These are phyloP conservation scores for Drosophila miranda DNA, from an alignment of 1,140 invertebrate species.

Conservation along the genomic window DNA sequence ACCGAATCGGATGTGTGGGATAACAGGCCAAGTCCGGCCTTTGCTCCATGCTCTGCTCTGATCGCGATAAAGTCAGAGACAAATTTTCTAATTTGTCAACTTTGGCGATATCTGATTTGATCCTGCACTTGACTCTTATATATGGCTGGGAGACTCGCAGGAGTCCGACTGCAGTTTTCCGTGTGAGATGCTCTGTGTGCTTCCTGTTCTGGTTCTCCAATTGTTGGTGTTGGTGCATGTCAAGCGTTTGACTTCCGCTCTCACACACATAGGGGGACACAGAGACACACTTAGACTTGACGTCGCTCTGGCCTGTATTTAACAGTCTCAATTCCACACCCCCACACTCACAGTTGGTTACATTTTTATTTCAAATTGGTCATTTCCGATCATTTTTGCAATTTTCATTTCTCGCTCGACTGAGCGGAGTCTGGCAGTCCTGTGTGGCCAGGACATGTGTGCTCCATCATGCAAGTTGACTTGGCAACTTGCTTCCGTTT, in stretches of 20 bases:
- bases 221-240: slow-evolving; percentile 53
- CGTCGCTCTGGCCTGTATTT: too few species aligned
- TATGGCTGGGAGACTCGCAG: slow-evolving; percentile 25
- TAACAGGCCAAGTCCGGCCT: slow-evolving; percentile 5
- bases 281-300: too few species aligned
- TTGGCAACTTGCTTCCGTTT: slow-evolving; percentile 68
- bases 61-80: slow-evolving; percentile 43
- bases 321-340: too few species aligned
- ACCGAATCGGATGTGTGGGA: slow-evolving; percentile 8
- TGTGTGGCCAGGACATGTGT: slow-evolving; percentile 50
- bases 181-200: slow-evolving; percentile 21
- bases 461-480: slow-evolving; percentile 67
- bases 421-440: slow-evolving; percentile 17
- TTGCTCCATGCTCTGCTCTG: background rate
- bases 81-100: slow-evolving; percentile 57
- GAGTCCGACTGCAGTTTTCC: slow-evolving; percentile 41
- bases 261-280: slow-evolving; percentile 2
- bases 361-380: slow-evolving; percentile 78
- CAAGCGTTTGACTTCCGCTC: slow-evolving; percentile 55
- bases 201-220: slow-evolving; percentile 21
- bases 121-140: slow-evolving; percentile 60
- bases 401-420: slow-evolving; percentile 74
- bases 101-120: slow-evolving; percentile 33
- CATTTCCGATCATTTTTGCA: slow-evolving; percentile 75
- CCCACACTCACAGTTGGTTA: slow-evolving; percentile 30